phyloP scores from a whole-genome alignment of 2,797 vertebrate species.

The Nasua narica region DNA sequence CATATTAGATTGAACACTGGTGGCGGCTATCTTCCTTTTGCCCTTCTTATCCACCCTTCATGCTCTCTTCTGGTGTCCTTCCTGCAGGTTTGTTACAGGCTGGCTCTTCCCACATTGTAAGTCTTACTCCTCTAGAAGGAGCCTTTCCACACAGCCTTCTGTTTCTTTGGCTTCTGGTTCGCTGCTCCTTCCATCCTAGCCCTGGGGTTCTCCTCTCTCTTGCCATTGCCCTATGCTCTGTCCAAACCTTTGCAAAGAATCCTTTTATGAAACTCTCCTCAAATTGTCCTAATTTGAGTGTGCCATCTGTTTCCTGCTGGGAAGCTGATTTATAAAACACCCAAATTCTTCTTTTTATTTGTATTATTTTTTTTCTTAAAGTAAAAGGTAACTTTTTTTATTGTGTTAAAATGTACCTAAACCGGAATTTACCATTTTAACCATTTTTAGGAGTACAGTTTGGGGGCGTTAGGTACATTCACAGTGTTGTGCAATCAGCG shows the following conservation, averaged over 20 bases:
- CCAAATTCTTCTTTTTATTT: background rate
- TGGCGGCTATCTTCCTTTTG: fast-evolving
- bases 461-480: background rate
- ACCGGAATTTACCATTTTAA: background rate
- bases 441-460: background rate
- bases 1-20: too few species aligned
- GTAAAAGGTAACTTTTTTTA: background rate
- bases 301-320: constrained; percentile 20
- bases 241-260: background rate
- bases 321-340: constrained; percentile 7
- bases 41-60: too few species aligned
- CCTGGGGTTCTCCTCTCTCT: background rate
- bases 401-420: background rate
- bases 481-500: background rate
- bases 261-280: constrained; percentile 20
- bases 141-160: background rate
- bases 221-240: background rate
- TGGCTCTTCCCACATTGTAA: background rate
- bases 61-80: background rate
- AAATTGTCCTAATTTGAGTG: constrained; percentile 19
- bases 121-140: background rate
- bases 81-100: background rate
- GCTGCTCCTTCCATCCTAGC: background rate
- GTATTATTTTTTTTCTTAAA: background rate
- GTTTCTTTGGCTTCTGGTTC: background rate